Evolutionary conservation across 2,113 vertebrate genomes (phyloP), one percentile per base, ranked within the genome.

Genomic region (Todiramphus saurophagus): DNA sequence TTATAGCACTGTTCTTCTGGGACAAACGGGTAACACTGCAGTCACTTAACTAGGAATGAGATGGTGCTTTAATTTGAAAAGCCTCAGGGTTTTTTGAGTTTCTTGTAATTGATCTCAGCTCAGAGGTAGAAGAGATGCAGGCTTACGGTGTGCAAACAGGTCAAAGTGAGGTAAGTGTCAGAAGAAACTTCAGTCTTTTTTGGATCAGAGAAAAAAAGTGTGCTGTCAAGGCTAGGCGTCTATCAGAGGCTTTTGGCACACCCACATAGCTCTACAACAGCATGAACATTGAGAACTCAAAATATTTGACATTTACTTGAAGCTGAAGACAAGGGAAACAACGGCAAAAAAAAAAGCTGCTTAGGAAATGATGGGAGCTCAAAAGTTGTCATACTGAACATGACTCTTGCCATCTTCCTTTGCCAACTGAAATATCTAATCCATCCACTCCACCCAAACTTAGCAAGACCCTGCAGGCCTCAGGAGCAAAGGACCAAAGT

Each of bases 261-360:
- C 85, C 70, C 90, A 90, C 58, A 7, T 82, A 87, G 43, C 63
- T 62, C 66, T 51, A 25, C 53, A 62, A 50, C 44, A 63, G 63
- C 70, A 50, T 13, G 43, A 94, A 90, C 70, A 63, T 1, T 9
- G 59, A 70, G 67, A 91, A 83, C 67, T 94, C 90, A 90, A 80
- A 90, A 67, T 79, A 85, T 64, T 64, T 89, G 50, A 72, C 78
- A 82, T 91, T 83, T 79, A 79, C 62, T 85, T 41, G 17, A 55
- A 85, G 75, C 58, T 66, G 74, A 85, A 85, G 41, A 82, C 62
- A 82, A 76, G 31, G 82, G 78, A 94, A 93, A 76, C 66, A 93
- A 72, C 63, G 35, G 70, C 37, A 70, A 72, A 90, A 68, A 78
- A 56, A 70, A 58, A 74, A 24, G 41, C 41, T 93, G 53, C 78